Conservation (phyloP, 2,888 invertebrate species). For the Sphinx pinastri region DNA sequence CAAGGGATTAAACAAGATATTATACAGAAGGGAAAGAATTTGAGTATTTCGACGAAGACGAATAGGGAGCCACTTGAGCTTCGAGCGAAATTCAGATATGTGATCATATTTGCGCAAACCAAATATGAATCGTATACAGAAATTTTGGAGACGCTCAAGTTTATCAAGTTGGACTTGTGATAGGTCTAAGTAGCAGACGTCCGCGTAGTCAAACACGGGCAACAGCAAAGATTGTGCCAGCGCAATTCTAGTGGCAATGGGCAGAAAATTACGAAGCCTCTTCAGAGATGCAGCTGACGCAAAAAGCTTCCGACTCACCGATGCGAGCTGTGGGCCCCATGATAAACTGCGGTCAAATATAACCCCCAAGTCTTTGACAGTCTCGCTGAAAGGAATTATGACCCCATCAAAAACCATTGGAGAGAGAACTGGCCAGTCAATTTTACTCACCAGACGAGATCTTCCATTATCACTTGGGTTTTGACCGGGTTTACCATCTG, state of each 20-base stretch:
- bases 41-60: no score
- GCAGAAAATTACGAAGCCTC: slow-evolving; percentile 6
- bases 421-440: not conserved
- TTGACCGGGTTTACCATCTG: slow-evolving; percentile 7
- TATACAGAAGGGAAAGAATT: no score
- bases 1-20: no score
- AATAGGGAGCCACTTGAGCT: no score
- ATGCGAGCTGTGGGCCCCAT: not conserved
- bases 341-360: not conserved
- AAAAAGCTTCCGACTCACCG: not conserved
- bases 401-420: not conserved
- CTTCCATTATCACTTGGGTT: not conserved
- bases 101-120: no score
- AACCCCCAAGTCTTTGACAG: not conserved
- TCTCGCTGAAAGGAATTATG: not conserved
- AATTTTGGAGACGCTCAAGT: not conserved
- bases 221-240: slow-evolving; percentile 21
- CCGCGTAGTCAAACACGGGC: slow-evolving; percentile 5
- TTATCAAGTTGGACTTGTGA: no score
- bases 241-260: slow-evolving; percentile 15
- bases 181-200: no score
- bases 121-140: no score
- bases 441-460: not conserved
- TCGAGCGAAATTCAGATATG: no score
- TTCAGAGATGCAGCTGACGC: slow-evolving; percentile 4